phyloP scores from a whole-genome alignment of 2,113 vertebrate species.

The Excalfactoria chinensis region DNA sequence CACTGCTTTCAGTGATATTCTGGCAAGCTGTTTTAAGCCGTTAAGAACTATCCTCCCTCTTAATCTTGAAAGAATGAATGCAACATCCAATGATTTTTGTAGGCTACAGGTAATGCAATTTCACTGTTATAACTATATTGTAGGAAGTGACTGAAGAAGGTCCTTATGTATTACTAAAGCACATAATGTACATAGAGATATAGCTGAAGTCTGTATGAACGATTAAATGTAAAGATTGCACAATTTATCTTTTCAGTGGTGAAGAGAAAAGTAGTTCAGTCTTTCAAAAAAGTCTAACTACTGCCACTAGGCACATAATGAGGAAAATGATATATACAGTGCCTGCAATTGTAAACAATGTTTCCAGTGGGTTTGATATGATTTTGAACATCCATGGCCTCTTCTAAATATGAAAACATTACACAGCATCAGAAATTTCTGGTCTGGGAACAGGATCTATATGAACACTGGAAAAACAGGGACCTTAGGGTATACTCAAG shows the following conservation, averaged over 20 bases:
- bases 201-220: neutral
- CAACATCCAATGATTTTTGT: neutral
- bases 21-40: conserved; percentile 15
- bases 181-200: neutral
- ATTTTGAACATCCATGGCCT: neutral
- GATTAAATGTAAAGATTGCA: neutral
- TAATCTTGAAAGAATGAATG: conserved; percentile 3
- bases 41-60: neutral
- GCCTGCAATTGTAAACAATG: neutral
- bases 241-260: neutral
- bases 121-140: neutral
- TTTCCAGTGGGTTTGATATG: neutral
- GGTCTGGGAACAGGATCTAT: neutral
- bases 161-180: neutral
- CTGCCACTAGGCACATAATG: neutral
- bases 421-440: neutral
- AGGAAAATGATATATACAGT: neutral
- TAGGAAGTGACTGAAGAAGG: neutral
- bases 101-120: neutral
- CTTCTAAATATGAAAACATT: neutral
- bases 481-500: neutral
- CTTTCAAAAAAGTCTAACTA: neutral
- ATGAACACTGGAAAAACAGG: neutral
- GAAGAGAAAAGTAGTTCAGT: neutral
- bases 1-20: conserved; percentile 31